Base-by-base conservation (phyloP, 2,797 vertebrate genomes). In the Amazonetta brasiliensis region DNA sequence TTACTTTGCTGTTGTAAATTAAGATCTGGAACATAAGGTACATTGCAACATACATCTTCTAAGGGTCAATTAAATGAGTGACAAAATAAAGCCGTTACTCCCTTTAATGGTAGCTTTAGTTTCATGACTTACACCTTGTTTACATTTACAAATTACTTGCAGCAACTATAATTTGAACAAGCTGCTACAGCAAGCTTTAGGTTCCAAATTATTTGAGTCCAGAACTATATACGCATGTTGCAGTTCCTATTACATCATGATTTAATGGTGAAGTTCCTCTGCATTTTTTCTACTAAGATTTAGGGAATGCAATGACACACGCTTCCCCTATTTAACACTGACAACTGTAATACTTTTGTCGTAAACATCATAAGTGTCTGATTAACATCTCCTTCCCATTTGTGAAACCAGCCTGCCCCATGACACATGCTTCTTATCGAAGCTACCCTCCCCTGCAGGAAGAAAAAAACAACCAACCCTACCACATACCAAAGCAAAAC, bases 31-130 rank as follows among this genome's bases (percentile, higher is more conserved):
- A 52, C 50, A 52, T 14, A 52, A 52, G 25, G 50, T 26, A 15
- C 50, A 23, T 22, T 73, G 76, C 79, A 84, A 81, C 0, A 0
- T 56, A 74, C 62, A 30, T 95, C 95, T 94, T 90, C 89, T 50
- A 88, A 56, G 71, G 90, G 91, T 92, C 94, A 91, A 30, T 94
- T 88, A 92, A 92, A 69, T 68, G 91, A 93, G 44, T 73, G 90
- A 89, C 82, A 94, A 58, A 87, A 84, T 54, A 73, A 96, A 76
- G 73, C 89, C 50, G 78, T 88, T 90, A 83, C 15, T 96, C 63
- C 80, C n/a, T 75, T 92, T 87, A 93, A 96, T 86, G 63, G 84
- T 18, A 84, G 90, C 87, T 75, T 96, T 75, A 35, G 69, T 94
- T 94, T 96, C 91, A 59, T 85, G 39, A 68, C 77, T 75, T 83